Percentiles rank a stretch among this genome's conserved stretches.
Conservation (phyloP, 2,888 invertebrate genomes). For the Platycheirus rosarum region DNA sequence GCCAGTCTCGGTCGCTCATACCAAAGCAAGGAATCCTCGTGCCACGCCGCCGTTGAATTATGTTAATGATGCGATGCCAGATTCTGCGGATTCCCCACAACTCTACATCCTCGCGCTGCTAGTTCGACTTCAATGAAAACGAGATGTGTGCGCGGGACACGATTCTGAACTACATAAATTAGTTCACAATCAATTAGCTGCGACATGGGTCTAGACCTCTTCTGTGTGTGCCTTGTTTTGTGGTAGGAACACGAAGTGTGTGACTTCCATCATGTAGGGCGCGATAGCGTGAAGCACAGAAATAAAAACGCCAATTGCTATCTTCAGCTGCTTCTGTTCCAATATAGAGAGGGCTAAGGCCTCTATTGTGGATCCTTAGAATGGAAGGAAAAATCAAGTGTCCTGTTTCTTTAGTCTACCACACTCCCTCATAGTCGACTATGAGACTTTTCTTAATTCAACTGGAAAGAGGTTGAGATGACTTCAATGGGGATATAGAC, state of each 20-base stretch:
- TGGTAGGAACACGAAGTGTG: constrained; percentile 24
- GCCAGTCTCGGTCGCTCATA: constrained; percentile 38
- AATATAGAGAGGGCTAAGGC: too few relatives aligned
- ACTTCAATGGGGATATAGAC: constrained; percentile 39
- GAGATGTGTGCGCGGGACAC: constrained; percentile 45
- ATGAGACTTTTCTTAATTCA: constrained; percentile 49
- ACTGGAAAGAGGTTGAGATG: constrained; percentile 21
- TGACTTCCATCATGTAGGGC: constrained; percentile 47
- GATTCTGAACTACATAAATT: constrained; percentile 67
- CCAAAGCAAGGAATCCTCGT: constrained; percentile 53
- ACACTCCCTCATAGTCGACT: constrained; percentile 32
- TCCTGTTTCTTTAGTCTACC: constrained; percentile 4
- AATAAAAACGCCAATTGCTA: constrained; percentile 28
- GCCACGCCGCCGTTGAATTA: constrained; percentile 58
- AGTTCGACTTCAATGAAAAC: constrained; percentile 52
- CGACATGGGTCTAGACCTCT: constrained; percentile 64
- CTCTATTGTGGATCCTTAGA: constrained; percentile 19
- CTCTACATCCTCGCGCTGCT: not conserved
- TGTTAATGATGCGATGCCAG: constrained; percentile 70
- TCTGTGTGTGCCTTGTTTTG: not conserved
- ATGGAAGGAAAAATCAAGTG: constrained; percentile 9
- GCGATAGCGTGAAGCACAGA: constrained; percentile 12
- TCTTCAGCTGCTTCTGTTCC: constrained; percentile 62
- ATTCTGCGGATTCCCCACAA: constrained; percentile 41
- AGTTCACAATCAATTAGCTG: constrained; percentile 74